phyloP scores from a whole-genome alignment of 2,797 vertebrate species.

The Myotis daubentonii region DNA sequence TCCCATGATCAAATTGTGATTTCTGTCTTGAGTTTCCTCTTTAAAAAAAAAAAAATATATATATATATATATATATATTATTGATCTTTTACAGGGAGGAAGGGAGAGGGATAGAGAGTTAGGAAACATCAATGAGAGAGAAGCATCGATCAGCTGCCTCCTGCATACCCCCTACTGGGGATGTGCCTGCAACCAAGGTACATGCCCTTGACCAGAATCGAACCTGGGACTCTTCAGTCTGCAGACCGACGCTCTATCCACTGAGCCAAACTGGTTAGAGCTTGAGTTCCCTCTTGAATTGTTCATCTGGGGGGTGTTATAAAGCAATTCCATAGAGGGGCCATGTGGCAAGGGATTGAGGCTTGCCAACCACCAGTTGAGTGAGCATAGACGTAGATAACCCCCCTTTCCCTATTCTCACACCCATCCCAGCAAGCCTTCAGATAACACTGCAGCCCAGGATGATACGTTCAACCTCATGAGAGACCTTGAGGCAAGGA shows the following conservation, averaged over 20 bases:
- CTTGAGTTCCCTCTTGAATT: not conserved
- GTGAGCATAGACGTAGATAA: not conserved
- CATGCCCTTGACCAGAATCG: no score
- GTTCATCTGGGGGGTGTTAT: not conserved
- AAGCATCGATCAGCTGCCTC: no score
- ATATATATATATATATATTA: no score
- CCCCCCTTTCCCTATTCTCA: fast-evolving
- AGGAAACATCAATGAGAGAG: no score
- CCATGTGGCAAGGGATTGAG: not conserved
- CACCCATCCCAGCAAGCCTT: not conserved
- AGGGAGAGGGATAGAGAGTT: no score
- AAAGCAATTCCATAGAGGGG: not conserved
- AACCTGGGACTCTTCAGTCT: no score
- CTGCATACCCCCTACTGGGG: no score
- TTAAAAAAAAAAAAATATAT: no score
- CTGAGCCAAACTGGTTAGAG: no score
- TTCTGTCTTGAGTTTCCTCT: not conserved
- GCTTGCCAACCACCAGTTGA: not conserved
- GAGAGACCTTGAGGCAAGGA: not conserved
- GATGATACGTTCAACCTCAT: not conserved
- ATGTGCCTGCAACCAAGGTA: no score
- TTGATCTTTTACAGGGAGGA: no score
- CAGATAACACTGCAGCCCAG: not conserved
- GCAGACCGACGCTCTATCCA: no score
- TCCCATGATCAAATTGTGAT: not conserved